Percentiles rank a stretch among this genome's conserved stretches.
phyloP scores from a whole-genome alignment of 2,797 vertebrate species.

The Falco berigora region DNA sequence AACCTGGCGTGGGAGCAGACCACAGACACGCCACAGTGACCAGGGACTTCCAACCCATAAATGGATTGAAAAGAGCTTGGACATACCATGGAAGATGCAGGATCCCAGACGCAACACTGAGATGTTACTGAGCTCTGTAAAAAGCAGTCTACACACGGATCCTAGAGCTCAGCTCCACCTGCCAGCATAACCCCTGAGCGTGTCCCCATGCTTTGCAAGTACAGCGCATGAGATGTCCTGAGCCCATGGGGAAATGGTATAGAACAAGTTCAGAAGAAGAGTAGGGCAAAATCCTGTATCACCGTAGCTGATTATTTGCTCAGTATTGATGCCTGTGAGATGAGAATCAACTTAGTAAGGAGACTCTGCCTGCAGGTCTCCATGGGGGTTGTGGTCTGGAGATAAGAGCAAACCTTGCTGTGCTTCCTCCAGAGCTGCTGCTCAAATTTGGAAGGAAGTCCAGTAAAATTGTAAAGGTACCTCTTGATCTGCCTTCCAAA shows the following conservation, averaged over 20 bases:
- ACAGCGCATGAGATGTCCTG: background rate
- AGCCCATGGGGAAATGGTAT: background rate
- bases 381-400: background rate
- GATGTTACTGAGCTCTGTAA: background rate
- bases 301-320: background rate
- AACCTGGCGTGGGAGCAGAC: background rate
- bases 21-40: rapidly evolving
- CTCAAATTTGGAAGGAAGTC: background rate
- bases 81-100: background rate
- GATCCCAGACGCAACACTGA: rapidly evolving
- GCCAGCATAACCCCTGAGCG: background rate
- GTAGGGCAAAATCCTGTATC: background rate
- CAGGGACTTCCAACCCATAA: background rate
- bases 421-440: background rate
- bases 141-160: background rate
- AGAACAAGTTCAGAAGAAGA: background rate
- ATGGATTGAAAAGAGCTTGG: background rate
- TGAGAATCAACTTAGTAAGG: background rate
- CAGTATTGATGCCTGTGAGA: rapidly evolving
- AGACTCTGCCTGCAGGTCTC: background rate
- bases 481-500: background rate
- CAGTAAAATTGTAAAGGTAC: background rate
- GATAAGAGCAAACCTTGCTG: rapidly evolving
- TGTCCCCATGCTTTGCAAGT: background rate
- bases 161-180: background rate